phyloP scores from a whole-genome alignment of 2,888 invertebrate genomes.

The Nineta flava region DNA sequence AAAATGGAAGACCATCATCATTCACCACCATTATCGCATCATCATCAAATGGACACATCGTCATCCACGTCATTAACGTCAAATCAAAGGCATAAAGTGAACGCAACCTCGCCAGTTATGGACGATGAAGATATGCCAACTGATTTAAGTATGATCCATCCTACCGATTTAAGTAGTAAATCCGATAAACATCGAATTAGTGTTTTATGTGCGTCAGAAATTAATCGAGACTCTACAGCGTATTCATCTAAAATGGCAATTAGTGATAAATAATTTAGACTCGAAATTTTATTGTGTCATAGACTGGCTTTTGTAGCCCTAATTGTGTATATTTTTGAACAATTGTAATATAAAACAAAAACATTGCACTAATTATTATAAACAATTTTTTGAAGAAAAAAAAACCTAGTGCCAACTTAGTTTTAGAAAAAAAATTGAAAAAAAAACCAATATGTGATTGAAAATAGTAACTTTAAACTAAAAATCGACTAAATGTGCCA shows the following conservation, averaged over 20 bases:
- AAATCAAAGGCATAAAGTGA: slow-evolving; percentile 21
- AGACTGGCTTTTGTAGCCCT: not conserved
- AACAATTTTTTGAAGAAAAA: too few species aligned
- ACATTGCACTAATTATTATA: too few species aligned
- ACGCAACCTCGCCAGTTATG: slow-evolving; percentile 20
- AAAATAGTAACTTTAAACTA: too few species aligned
- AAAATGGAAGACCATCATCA: slow-evolving; percentile 17
- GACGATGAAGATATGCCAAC: slow-evolving; percentile 52
- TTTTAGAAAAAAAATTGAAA: too few species aligned
- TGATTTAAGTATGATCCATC: slow-evolving; percentile 42
- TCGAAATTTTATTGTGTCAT: not conserved
- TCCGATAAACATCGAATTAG: slow-evolving; percentile 12
- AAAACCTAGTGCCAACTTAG: too few species aligned
- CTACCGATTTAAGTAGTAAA: slow-evolving; percentile 25
- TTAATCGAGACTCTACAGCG: slow-evolving; percentile 1
- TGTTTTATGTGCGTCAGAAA: slow-evolving; percentile 7
- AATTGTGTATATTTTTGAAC: too few species aligned
- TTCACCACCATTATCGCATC: not conserved
- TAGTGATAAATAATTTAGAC: not conserved
- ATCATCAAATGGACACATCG: not conserved
- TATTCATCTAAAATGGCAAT: not conserved
- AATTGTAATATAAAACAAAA: too few species aligned
- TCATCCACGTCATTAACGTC: slow-evolving; percentile 23
- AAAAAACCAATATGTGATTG: too few species aligned
- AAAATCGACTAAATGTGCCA: slow-evolving; percentile 2